These are phyloP conservation scores for Meta bourneti DNA, from an alignment of 2,888 invertebrate species.

Conservation along the genomic window DNA sequence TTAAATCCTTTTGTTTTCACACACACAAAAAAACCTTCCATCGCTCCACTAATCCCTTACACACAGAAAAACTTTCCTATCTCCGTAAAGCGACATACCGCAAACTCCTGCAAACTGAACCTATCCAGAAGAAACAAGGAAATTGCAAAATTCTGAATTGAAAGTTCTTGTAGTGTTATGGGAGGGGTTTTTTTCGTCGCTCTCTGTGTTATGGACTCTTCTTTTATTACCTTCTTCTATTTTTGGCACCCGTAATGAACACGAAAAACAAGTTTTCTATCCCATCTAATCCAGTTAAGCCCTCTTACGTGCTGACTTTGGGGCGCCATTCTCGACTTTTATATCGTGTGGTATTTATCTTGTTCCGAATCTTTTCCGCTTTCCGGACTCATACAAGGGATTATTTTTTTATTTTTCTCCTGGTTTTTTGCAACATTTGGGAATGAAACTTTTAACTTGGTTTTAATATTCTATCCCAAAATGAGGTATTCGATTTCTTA, in stretches of 20 bases:
- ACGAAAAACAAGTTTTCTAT: slow-evolving; percentile 40
- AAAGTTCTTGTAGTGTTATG: neutral
- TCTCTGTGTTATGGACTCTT: neutral
- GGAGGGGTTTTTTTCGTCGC: neutral
- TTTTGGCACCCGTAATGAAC: slow-evolving; percentile 51
- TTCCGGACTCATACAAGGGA: neutral
- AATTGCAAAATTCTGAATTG: neutral
- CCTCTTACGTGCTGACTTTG: slow-evolving; percentile 26
- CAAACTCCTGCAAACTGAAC: too few species aligned
- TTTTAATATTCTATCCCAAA: too few species aligned
- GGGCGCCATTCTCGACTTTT: slow-evolving; percentile 14
- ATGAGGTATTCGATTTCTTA: too few species aligned
- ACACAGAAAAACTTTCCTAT: too few species aligned
- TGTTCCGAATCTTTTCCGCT: neutral
- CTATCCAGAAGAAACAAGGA: too few species aligned
- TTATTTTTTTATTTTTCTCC: neutral
- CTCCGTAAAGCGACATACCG: too few species aligned
- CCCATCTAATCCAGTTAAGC: slow-evolving; percentile 52
- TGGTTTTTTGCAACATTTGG: neutral
- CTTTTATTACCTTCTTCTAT: slow-evolving; percentile 30
- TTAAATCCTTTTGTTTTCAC: too few species aligned
- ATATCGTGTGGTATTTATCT: slow-evolving; percentile 9
- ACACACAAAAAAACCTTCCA: too few species aligned
- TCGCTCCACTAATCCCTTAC: too few species aligned
- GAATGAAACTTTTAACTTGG: neutral